A percentile compares a stretch with the other conserved stretches of the same genome.
These are phyloP conservation scores for Cichladusa arquata DNA, from an alignment of 2,113 vertebrate genomes.

Conservation along the genomic window DNA sequence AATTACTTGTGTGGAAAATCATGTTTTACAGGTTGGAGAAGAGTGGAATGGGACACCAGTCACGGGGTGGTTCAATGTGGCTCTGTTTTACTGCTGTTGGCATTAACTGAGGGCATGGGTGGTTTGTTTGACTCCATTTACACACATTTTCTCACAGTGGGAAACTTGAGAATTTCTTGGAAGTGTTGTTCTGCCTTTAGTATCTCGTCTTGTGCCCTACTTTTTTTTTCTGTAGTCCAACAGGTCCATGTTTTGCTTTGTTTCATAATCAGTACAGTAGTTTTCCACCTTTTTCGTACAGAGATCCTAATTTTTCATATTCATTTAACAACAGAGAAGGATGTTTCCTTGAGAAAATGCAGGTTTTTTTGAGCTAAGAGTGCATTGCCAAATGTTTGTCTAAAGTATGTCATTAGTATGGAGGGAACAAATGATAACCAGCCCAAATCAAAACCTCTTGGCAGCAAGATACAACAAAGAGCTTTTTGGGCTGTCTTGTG, in stretches of 20 bases:
- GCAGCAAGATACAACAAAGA: slow-evolving; percentile 1
- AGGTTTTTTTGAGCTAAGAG: neutral
- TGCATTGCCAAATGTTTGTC: neutral
- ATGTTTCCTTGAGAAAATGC: neutral
- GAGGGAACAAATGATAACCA: neutral
- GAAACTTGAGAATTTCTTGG: neutral
- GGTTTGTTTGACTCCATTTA: neutral
- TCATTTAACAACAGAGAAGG: neutral
- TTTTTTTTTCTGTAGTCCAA: neutral
- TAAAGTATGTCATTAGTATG: neutral
- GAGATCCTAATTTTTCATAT: neutral
- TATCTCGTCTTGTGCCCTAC: neutral
- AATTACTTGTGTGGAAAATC: neutral
- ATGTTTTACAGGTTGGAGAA: neutral
- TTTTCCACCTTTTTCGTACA: neutral
- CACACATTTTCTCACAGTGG: neutral
- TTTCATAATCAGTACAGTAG: neutral
- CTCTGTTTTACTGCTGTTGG: neutral
- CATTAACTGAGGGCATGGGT: neutral
- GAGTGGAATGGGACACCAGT: neutral
- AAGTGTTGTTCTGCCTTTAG: neutral
- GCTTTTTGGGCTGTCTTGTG: neutral
- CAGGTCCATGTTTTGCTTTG: neutral
- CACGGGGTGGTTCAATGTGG: neutral
- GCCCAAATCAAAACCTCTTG: slow-evolving; percentile 4